phyloP scores from a whole-genome alignment of 2,888 invertebrate species.

The Graphium colonna region DNA sequence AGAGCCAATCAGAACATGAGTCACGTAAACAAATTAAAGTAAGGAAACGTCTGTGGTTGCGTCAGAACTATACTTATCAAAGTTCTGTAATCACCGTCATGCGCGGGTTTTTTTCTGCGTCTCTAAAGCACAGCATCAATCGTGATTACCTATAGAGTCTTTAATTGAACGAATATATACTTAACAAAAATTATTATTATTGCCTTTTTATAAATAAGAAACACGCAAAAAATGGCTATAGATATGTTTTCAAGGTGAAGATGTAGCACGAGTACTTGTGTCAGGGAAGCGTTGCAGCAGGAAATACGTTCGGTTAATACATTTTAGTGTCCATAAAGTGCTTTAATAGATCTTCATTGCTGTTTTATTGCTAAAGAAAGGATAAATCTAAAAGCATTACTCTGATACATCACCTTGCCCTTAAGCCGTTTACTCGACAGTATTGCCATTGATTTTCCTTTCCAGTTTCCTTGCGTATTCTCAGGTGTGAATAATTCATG shows the following conservation, averaged over 20 bases:
- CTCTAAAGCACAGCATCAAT: constrained; percentile 52
- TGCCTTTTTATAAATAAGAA: constrained; percentile 46
- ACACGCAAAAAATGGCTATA: constrained; percentile 55
- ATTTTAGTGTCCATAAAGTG: constrained; percentile 49
- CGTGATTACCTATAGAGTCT: constrained; percentile 65
- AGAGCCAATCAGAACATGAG: constrained; percentile 19
- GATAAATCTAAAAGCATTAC: constrained; percentile 25
- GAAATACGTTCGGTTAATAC: constrained; percentile 57
- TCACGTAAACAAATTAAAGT: constrained; percentile 39
- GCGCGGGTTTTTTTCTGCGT: constrained; percentile 44
- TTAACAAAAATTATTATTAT: constrained; percentile 66
- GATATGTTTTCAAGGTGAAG: constrained; percentile 68
- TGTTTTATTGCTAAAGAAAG: not conserved
- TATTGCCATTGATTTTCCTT: constrained; percentile 37
- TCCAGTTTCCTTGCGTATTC: constrained; percentile 40
- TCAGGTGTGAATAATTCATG: constrained; percentile 59
- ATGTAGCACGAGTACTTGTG: constrained; percentile 61
- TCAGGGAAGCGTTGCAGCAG: constrained; percentile 36
- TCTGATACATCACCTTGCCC: constrained; percentile 25
- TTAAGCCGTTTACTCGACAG: constrained; percentile 21
- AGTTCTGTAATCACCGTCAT: constrained; percentile 50
- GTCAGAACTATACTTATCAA: constrained; percentile 49
- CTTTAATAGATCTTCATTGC: constrained; percentile 17
- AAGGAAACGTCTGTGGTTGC: constrained; percentile 54
- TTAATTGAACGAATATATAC: constrained; percentile 68